Percentiles rank a stretch among this genome's conserved stretches.
These are phyloP conservation scores for Psilopsiagon aymara DNA, from an alignment of 2,113 vertebrate species.

Conservation along the genomic window DNA sequence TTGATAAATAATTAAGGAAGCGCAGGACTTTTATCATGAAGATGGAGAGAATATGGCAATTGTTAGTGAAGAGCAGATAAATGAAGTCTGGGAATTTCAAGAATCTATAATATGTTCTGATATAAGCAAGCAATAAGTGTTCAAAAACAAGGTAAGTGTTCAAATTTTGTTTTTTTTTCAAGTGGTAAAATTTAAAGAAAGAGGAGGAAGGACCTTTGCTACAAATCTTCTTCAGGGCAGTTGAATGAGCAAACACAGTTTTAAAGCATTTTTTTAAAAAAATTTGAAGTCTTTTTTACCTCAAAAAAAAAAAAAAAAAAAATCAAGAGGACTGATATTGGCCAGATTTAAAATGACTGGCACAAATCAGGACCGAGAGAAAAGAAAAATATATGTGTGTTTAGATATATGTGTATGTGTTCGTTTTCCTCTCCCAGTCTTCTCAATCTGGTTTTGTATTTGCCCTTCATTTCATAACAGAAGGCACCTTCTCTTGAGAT, in stretches of 20 bases:
- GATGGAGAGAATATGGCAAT: not conserved
- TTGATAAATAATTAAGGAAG: not conserved
- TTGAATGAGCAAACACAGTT: not conserved
- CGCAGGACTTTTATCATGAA: not conserved
- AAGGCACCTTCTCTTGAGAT: not conserved
- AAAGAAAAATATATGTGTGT: not conserved
- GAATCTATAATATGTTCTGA: not conserved
- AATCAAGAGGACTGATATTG: not conserved
- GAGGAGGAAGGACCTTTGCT: not conserved
- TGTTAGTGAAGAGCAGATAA: not conserved
- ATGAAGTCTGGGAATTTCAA: not conserved
- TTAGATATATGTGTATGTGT: not conserved
- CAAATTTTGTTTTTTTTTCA: not conserved
- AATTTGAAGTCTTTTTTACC: not conserved
- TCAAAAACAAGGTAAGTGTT: not conserved
- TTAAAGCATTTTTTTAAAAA: accelerated
- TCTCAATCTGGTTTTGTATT: not conserved
- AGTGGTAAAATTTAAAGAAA: not conserved
- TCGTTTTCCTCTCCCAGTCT: not conserved
- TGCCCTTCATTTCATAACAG: not conserved
- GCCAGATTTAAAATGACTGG: not conserved
- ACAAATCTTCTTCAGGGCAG: not conserved
- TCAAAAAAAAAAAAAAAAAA: not conserved
- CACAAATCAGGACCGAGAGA: not conserved
- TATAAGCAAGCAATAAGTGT: not conserved